These are phyloP conservation scores for Pelusios castaneus DNA, from an alignment of 2,113 vertebrate genomes.

Conservation along the genomic window DNA sequence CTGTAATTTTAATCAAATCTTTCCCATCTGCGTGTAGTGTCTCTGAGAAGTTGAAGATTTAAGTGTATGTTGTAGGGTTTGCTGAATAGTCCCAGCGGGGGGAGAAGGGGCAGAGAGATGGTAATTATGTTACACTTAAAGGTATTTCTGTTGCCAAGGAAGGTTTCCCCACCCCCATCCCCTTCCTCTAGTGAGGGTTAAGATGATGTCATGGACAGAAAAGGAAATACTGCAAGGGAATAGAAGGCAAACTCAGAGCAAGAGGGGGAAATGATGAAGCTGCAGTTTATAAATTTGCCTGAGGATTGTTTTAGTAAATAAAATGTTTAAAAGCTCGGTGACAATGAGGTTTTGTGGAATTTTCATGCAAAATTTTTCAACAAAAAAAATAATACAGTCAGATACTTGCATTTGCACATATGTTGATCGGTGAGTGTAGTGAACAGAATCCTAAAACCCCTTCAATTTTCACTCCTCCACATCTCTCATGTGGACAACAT, in stretches of 20 bases:
- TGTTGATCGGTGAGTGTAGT: neutral
- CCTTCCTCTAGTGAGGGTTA: slow-evolving; percentile 36
- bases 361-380: neutral
- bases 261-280: neutral
- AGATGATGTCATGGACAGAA: slow-evolving; percentile 54
- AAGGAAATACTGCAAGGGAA: slow-evolving; percentile 40
- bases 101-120: slow-evolving; percentile 75
- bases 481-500: neutral
- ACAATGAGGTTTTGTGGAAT: neutral
- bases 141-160: slow-evolving; percentile 79
- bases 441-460: neutral
- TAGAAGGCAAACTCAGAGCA: slow-evolving; percentile 17
- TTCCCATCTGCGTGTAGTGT: slow-evolving; percentile 79
- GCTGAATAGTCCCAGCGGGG: slow-evolving; percentile 79
- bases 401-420: neutral
- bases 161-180: slow-evolving; percentile 15
- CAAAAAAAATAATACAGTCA: neutral
- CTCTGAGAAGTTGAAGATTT: slow-evolving; percentile 84
- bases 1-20: slow-evolving; percentile 91
- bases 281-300: neutral
- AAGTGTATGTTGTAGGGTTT: slow-evolving; percentile 83
- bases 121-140: slow-evolving; percentile 84
- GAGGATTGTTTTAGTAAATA: neutral
- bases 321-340: neutral
- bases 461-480: slow-evolving; percentile 6